Conservation (phyloP, 2,888 invertebrate genomes). For the Aporophyla nigra region DNA sequence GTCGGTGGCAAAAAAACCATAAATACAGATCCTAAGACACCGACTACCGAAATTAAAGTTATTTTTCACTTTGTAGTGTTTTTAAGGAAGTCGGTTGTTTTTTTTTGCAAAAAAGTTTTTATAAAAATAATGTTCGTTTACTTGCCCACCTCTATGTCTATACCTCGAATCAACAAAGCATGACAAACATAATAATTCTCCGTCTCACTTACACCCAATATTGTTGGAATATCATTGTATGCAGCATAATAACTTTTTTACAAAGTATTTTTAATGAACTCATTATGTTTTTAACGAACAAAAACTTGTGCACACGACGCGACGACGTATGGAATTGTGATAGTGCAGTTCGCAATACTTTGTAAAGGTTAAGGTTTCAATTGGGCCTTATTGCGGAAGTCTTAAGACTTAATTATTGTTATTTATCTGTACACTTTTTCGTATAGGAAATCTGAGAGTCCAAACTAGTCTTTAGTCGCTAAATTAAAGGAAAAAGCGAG, state of each 20-base stretch:
- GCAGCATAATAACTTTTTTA: slow-evolving; percentile 58
- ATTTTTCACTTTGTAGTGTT: no score
- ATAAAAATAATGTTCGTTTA: slow-evolving; percentile 4
- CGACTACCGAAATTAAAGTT: no score
- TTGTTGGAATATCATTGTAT: slow-evolving; percentile 73
- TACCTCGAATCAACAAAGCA: slow-evolving; percentile 71
- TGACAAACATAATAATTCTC: slow-evolving; percentile 74
- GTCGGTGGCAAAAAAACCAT: no score
- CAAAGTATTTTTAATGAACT: slow-evolving; percentile 56
- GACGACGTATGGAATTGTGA: slow-evolving; percentile 31
- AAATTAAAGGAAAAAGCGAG: background rate
- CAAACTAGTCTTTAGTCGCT: background rate
- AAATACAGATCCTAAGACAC: no score
- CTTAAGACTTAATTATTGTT: slow-evolving; percentile 19
- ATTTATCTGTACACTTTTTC: slow-evolving; percentile 24
- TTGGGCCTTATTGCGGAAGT: slow-evolving; percentile 55
- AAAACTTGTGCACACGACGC: slow-evolving; percentile 42
- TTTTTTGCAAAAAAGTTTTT: no score
- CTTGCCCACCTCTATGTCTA: slow-evolving; percentile 63
- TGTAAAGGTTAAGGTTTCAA: slow-evolving; percentile 62
- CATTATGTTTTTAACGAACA: slow-evolving; percentile 59
- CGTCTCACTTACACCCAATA: slow-evolving; percentile 64
- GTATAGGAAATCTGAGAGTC: background rate
- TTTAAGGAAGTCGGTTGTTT: no score
- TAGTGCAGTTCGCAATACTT: slow-evolving; percentile 33